Conservation (phyloP, 2,888 invertebrate genomes). For the Ormyrus pomaceus region DNA sequence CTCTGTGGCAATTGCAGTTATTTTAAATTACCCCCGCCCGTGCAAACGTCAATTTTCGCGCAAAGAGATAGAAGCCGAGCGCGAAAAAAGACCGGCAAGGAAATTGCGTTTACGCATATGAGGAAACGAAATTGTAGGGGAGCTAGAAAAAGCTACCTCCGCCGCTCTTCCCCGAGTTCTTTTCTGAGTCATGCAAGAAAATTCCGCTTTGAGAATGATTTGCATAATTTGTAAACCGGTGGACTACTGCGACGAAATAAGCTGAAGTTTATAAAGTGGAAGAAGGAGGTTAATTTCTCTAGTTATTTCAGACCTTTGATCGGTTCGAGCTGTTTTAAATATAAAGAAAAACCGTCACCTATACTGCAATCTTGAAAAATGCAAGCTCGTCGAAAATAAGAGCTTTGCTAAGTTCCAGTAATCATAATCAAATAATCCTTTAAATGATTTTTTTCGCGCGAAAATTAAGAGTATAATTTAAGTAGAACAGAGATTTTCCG, state of each 20-base stretch:
- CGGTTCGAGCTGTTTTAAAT: neutral
- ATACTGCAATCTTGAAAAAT: no score
- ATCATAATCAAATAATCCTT: no score
- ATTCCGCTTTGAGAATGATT: constrained; percentile 18
- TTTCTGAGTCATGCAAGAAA: constrained; percentile 9
- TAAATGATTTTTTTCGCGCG: no score
- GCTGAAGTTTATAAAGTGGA: constrained; percentile 13
- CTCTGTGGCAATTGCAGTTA: constrained; percentile 46
- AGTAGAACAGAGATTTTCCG: neutral
- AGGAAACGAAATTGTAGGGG: constrained; percentile 1
- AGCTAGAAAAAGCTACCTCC: neutral
- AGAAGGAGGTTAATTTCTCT: constrained; percentile 28
- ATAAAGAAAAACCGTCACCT: neutral
- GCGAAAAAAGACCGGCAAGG: constrained; percentile 4
- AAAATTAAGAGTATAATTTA: no score
- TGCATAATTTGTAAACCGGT: constrained; percentile 34
- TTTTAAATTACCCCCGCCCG: constrained; percentile 52
- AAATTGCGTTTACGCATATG: constrained; percentile 27
- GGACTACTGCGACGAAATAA: constrained; percentile 3
- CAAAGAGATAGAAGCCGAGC: neutral
- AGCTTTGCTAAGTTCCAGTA: no score
- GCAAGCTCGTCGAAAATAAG: no score
- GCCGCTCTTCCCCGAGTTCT: neutral
- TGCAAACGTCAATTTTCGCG: constrained; percentile 30
- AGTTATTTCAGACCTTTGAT: constrained; percentile 3